Percentiles rank a stretch among this genome's conserved stretches.
Conservation (phyloP, 2,888 invertebrate species). For the Chesias legatella region DNA sequence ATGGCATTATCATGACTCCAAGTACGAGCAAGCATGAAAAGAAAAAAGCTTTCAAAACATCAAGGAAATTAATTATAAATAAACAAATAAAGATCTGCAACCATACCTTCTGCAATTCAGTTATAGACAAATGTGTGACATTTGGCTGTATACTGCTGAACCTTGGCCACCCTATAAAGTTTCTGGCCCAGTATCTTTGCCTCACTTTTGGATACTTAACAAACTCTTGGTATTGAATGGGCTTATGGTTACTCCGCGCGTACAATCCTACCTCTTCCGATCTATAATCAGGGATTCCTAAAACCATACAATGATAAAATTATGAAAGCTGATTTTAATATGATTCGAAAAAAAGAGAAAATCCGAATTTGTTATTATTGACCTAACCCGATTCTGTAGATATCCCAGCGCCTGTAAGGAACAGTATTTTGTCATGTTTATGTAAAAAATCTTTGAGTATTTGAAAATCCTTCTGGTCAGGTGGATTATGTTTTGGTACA, state of each 20-base stretch:
- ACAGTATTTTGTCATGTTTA: slow-evolving; percentile 79
- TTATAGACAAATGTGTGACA: slow-evolving; percentile 85
- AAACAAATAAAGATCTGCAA: too few relatives aligned
- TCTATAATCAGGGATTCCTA: slow-evolving; percentile 96
- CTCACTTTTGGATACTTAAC: slow-evolving; percentile 83
- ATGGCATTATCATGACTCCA: slow-evolving; percentile 5
- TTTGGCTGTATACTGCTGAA: slow-evolving; percentile 92
- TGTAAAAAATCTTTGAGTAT: slow-evolving; percentile 81
- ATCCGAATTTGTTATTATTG: neutral
- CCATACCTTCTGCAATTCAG: slow-evolving; percentile 85
- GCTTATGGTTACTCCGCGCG: slow-evolving; percentile 90
- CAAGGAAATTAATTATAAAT: too few relatives aligned
- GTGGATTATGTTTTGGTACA: slow-evolving; percentile 88
- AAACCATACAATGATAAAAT: slow-evolving; percentile 11
- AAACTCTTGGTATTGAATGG: slow-evolving; percentile 93
- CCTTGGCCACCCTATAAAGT: slow-evolving; percentile 94
- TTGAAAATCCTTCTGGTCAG: slow-evolving; percentile 79
- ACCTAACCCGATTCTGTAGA: slow-evolving; percentile 93
- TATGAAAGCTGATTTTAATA: neutral
- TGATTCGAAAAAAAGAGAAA: neutral
- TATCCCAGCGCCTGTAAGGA: slow-evolving; percentile 96
- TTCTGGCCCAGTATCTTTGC: slow-evolving; percentile 96
- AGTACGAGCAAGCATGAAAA: slow-evolving; percentile 4
- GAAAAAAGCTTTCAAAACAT: too few relatives aligned
- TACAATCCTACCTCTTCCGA: slow-evolving; percentile 96